Conservation (phyloP, 2,113 vertebrate species). For the Strigops habroptila region DNA sequence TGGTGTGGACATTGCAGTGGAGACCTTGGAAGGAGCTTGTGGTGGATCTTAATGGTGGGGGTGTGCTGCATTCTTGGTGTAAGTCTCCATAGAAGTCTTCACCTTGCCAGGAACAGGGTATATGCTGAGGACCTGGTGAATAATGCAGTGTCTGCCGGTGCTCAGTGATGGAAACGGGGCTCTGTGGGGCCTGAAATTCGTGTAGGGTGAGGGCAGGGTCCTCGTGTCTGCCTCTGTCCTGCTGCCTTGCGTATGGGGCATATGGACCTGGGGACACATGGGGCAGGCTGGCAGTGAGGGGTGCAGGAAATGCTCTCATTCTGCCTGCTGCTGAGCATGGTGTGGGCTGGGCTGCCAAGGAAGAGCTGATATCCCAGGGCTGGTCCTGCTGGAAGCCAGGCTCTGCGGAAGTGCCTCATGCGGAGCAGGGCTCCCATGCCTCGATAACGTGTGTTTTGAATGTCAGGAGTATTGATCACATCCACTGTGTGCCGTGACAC, state of each 20-base stretch:
- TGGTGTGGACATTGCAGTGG: neutral
- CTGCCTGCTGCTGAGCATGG: neutral
- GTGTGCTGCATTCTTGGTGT: neutral
- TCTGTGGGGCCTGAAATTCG: neutral
- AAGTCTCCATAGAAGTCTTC: neutral
- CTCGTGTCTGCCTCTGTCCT: neutral
- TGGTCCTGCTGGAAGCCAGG: neutral
- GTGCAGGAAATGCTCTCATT: neutral
- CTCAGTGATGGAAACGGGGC: neutral
- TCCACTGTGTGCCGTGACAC: neutral
- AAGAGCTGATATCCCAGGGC: neutral
- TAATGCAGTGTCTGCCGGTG: neutral
- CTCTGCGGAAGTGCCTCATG: neutral
- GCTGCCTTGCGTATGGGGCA: neutral
- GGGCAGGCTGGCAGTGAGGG: neutral
- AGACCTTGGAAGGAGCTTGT: neutral
- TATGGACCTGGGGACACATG: neutral
- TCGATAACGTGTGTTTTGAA: fast-evolving
- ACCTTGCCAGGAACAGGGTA: neutral
- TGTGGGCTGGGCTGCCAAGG: neutral
- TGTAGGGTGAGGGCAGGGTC: neutral
- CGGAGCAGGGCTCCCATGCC: neutral
- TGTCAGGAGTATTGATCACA: neutral
- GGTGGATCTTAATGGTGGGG: neutral
- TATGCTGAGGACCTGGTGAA: neutral